Conservation (phyloP, 1,140 invertebrate species). For the Araneus ventricosus region DNA sequence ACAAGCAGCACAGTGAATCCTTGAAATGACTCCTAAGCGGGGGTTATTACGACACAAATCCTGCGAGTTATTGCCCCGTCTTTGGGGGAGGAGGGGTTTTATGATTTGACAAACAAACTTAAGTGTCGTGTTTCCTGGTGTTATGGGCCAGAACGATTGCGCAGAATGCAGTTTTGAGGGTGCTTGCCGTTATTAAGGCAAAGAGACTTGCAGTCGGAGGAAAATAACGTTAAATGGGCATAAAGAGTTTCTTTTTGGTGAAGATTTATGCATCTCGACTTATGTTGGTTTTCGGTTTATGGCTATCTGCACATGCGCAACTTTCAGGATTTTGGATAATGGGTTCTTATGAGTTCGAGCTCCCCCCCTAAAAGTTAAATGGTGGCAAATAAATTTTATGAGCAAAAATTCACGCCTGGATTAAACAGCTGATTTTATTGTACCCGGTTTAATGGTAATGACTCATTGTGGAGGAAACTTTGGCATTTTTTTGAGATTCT, state of each 20-base stretch:
- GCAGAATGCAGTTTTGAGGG: conserved; percentile 11
- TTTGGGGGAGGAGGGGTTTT: not conserved
- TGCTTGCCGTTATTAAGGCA: not conserved
- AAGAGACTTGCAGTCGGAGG: not conserved
- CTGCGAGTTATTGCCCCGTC: conserved; percentile 6
- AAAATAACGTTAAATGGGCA: not conserved
- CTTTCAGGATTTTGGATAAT: not conserved
- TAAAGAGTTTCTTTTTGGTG: not conserved
- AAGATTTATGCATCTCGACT: not conserved
- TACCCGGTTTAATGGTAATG: not conserved
- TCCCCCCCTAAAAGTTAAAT: not conserved
- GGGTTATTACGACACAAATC: conserved; percentile 24
- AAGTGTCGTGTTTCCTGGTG: conserved; percentile 39
- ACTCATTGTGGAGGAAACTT: not conserved
- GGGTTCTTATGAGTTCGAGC: not conserved
- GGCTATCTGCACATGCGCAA: not conserved
- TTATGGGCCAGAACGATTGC: conserved; percentile 43
- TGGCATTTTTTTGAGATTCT: no score
- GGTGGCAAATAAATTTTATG: not conserved
- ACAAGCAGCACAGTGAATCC: conserved; percentile 6
- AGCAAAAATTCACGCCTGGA: not conserved
- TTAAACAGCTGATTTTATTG: not conserved
- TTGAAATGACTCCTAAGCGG: conserved; percentile 16
- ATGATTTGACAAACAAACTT: conserved; percentile 65
- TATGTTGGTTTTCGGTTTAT: not conserved